phyloP scores from a whole-genome alignment of 2,797 vertebrate species.

The Botia kubotai region DNA sequence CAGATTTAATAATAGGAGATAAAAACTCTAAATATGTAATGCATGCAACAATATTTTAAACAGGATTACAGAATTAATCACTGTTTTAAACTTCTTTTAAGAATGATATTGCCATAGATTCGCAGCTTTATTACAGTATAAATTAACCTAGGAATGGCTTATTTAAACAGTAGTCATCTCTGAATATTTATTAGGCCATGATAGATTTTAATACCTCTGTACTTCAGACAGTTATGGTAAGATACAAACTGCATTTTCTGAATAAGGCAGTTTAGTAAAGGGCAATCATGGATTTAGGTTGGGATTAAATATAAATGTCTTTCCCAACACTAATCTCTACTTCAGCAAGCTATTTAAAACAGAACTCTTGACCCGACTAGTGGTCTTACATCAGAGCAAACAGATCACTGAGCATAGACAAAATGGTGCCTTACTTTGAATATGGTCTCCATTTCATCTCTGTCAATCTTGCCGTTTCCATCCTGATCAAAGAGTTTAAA shows the following conservation, averaged over 20 bases:
- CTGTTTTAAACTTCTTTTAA: no score
- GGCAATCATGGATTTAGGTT: conserved; percentile 48
- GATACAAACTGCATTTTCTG: neutral
- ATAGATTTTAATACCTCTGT: neutral
- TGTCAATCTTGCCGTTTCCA: conserved; percentile 92
- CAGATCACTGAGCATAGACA: neutral
- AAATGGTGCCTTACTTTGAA: conserved; percentile 78
- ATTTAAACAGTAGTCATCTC: neutral
- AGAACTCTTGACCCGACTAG: neutral
- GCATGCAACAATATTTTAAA: no score
- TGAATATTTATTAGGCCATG: neutral
- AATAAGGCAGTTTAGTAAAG: conserved; percentile 41
- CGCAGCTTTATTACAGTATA: no score
- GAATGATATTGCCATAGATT: no score
- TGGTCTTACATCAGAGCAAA: neutral
- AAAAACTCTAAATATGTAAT: no score
- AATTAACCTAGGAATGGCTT: neutral
- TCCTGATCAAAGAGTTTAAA: conserved; percentile 94
- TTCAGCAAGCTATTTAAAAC: conserved; percentile 17
- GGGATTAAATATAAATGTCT: conserved; percentile 42
- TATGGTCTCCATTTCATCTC: conserved; percentile 89
- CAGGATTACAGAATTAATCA: no score
- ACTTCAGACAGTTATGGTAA: neutral
- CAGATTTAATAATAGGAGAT: no score
- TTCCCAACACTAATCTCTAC: conserved; percentile 48